Evolutionary conservation across 2,113 vertebrate genomes (phyloP).

Genomic region (Callorhinus ursinus): DNA sequence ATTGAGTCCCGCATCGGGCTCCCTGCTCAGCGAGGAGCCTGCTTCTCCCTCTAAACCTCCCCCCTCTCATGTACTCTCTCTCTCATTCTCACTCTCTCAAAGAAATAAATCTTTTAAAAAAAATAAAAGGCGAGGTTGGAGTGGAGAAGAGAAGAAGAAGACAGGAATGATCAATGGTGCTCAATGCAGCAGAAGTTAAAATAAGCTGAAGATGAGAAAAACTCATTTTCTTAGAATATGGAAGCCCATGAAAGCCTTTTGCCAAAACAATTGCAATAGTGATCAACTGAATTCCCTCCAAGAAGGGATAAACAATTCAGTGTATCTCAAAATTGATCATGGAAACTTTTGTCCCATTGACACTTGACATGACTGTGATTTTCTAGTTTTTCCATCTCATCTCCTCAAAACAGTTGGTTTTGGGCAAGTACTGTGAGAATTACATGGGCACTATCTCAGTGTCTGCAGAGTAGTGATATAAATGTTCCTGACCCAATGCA

Average conservation of each 20-base stretch:
- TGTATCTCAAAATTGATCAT: slow-evolving; percentile 31
- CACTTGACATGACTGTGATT: neutral
- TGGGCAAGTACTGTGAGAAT: neutral
- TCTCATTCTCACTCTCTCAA: too few species aligned
- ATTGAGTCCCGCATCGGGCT: too few species aligned
- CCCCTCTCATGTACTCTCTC: too few species aligned
- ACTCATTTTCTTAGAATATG: neutral
- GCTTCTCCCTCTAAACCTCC: too few species aligned
- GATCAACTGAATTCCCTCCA: neutral
- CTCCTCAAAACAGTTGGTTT: neutral
- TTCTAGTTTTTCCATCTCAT: slow-evolving; percentile 32
- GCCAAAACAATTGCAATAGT: neutral
- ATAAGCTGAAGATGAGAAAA: neutral
- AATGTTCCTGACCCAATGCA: neutral
- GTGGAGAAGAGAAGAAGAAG: neutral
- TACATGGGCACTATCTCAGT: neutral
- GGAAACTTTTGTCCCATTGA: neutral
- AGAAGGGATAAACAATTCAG: neutral
- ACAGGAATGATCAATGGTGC: neutral
- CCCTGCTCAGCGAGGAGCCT: too few species aligned
- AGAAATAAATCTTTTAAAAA: too few species aligned
- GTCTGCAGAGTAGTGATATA: neutral
- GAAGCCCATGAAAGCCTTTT: neutral
- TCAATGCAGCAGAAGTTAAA: neutral
- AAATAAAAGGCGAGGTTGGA: neutral